Conservation (phyloP, 2,888 invertebrate species). For the Uropetala carovei region DNA sequence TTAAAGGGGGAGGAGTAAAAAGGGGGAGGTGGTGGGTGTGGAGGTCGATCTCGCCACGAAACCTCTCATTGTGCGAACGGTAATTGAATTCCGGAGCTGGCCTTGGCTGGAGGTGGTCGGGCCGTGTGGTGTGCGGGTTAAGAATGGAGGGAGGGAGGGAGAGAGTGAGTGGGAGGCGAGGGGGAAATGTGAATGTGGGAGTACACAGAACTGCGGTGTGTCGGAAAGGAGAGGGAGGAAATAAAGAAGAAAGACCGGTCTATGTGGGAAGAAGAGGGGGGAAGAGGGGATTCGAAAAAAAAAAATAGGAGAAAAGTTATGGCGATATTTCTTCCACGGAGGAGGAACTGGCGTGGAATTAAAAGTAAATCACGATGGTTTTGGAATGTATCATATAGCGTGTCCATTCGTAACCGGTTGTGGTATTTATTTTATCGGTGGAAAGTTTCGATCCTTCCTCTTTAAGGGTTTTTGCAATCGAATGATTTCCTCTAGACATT, state of each 20-base stretch:
- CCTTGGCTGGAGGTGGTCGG: neutral
- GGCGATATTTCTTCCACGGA: neutral
- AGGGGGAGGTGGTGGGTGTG: neutral
- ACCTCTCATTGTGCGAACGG: conserved; percentile 40
- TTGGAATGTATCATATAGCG: neutral
- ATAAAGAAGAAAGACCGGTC: too few species aligned
- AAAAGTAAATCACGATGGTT: neutral
- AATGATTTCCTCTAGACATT: neutral
- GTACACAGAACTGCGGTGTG: too few species aligned
- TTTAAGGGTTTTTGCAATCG: neutral
- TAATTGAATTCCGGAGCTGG: conserved; percentile 56
- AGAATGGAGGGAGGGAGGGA: neutral
- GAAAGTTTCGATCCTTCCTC: neutral
- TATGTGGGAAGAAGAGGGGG: too few species aligned
- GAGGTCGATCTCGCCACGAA: neutral
- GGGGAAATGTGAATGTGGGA: neutral
- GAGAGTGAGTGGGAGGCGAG: neutral
- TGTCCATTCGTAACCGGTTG: neutral
- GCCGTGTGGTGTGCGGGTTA: neutral
- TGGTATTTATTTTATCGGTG: neutral
- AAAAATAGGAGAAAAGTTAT: neutral
- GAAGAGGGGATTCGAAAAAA: too few species aligned
- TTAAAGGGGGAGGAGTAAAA: neutral
- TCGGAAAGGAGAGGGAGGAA: too few species aligned
- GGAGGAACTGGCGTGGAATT: neutral